These are phyloP conservation scores for Serripes groenlandicus DNA, from an alignment of 2,888 invertebrate genomes.

Conservation along the genomic window DNA sequence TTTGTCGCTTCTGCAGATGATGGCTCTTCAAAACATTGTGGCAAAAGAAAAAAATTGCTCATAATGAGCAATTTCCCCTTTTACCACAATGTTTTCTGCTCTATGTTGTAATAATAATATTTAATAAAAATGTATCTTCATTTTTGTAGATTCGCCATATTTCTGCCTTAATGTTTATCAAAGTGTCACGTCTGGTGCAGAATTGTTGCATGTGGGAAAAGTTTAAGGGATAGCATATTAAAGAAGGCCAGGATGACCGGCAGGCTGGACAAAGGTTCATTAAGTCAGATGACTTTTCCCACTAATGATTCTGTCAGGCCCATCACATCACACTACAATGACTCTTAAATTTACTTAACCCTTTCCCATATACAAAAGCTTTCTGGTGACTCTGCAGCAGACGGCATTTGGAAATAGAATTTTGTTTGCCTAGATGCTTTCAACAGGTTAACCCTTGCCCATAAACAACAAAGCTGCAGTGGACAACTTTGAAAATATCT, in stretches of 20 bases:
- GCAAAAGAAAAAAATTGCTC: neutral
- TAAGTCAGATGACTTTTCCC: constrained; percentile 6
- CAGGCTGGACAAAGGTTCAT: constrained; percentile 5
- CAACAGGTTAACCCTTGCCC: neutral
- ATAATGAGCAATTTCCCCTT: neutral
- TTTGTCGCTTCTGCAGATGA: no score
- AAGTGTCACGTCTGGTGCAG: no score
- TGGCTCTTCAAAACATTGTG: neutral
- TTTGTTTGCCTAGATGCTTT: neutral
- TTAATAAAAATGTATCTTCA: no score
- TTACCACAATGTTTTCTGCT: constrained; percentile 9
- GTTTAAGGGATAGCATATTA: no score
- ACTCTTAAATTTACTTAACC: constrained; percentile 1
- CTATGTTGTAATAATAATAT: no score
- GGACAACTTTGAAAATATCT: neutral
- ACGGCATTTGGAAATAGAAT: no score
- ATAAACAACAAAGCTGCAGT: neutral
- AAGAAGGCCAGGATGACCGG: neutral
- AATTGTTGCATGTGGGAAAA: neutral
- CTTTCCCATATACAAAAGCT: no score
- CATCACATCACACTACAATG: constrained; percentile 4
- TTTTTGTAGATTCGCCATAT: no score
- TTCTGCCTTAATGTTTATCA: no score
- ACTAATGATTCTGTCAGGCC: constrained; percentile 22
- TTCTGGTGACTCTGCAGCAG: no score